Base-by-base conservation (phyloP, 2,888 invertebrate species). In the Tyria jacobaeae region DNA sequence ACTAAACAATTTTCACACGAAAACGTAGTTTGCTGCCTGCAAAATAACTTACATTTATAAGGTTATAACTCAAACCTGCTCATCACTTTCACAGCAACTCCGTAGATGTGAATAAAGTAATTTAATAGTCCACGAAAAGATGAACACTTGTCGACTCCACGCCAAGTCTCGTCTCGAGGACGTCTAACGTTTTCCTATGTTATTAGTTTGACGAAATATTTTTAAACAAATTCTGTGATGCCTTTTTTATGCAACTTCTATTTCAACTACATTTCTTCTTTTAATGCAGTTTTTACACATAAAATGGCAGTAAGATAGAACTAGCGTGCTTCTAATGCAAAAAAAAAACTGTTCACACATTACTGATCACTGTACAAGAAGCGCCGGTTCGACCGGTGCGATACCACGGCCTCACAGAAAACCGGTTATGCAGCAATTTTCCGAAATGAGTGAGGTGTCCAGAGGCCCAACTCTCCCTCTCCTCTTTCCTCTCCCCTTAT, bases 81-180 rank as follows among this genome's bases (percentile, higher is more conserved):
- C 57, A 62, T 68, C 66, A 71, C 66, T 77, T 79, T 75, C 76
- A 73, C 70, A 76, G 69, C 75, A 76, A 71, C 66, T 69, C 69
- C 75, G 75, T 75, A 62, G 76, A 83, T 80, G 82, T 82, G 81
- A 83, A 85, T 84, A 81, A 80, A 86, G 82, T 86, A 86, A 87
- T 87, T 86, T 88, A 86, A 87, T 86, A 82, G 79, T 80, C 68
- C 70, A 80, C 80, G 69, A 84, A 86, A 85, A 86, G 82, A 84
- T 83, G 85, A 84, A 73, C 76, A 71, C 80, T 81, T 82, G 82
- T 82, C 77, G 75, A 75, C 78, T 75, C 70, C 68, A 75, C 70
- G 67, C 73, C 70, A 69, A 72, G 71, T 66, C 70, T 66, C 71
- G 66, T 68, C 71, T 70, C 64, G 44, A 41, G 47, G 57, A 62